A percentile compares a stretch with the other conserved stretches of the same genome.
Conservation (phyloP, 1,140 invertebrate species). For the Scaptodrosophila lebanonensis region DNA sequence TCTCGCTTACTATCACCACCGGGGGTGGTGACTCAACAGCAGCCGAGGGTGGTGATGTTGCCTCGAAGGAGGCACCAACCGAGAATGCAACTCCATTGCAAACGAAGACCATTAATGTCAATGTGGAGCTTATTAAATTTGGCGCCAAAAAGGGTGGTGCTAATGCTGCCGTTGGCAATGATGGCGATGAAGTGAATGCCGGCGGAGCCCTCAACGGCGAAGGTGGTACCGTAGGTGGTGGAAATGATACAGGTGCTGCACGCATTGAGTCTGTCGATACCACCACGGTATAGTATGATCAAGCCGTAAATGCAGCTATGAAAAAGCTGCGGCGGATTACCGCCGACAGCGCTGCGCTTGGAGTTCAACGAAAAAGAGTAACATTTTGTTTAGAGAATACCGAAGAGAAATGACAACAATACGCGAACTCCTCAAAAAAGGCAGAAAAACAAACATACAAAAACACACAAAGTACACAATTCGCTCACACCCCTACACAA, state of each 20-base stretch:
- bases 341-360: constrained; percentile 53
- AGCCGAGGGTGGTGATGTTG: constrained; percentile 25
- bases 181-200: constrained; percentile 27
- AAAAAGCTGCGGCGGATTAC: constrained; percentile 66
- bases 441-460: constrained; percentile 20
- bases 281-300: constrained; percentile 76
- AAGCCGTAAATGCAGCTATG: constrained; percentile 50
- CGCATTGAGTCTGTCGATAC: constrained; percentile 75
- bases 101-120: constrained; percentile 68
- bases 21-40: constrained; percentile 38
- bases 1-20: constrained; percentile 75
- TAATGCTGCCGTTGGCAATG: constrained; percentile 31
- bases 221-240: constrained; percentile 18
- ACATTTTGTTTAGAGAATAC: constrained; percentile 67
- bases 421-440: constrained; percentile 23
- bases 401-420: constrained; percentile 35
- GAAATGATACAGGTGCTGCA: constrained; percentile 44
- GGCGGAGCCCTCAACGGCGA: constrained; percentile 43
- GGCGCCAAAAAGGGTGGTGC: constrained; percentile 46
- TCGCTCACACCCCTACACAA: constrained; percentile 18
- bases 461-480: too few relatives aligned
- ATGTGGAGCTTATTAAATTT: constrained; percentile 66
- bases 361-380: constrained; percentile 70
- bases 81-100: constrained; percentile 44
- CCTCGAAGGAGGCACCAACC: constrained; percentile 30